Percentiles rank a stretch among this genome's conserved stretches.
These are phyloP conservation scores for Cheilosia grossa DNA, from an alignment of 2,888 invertebrate genomes.

Conservation along the genomic window DNA sequence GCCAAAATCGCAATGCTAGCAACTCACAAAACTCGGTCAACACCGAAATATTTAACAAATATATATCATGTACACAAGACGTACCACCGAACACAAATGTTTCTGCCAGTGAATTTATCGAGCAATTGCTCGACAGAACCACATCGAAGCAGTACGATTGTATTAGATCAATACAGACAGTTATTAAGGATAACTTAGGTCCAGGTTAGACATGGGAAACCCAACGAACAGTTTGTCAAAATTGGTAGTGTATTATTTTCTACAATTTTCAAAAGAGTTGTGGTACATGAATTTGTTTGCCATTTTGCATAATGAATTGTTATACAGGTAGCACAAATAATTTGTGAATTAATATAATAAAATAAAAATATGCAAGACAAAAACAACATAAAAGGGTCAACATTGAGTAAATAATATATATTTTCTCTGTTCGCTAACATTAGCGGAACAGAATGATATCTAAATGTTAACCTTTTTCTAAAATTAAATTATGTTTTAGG, in stretches of 20 bases:
- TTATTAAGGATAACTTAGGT: constrained; percentile 80
- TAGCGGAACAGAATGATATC: constrained; percentile 44
- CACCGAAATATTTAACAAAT: constrained; percentile 81
- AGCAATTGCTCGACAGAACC: constrained; percentile 81
- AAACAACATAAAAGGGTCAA: constrained; percentile 8
- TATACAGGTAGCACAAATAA: constrained; percentile 66
- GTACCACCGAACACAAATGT: constrained; percentile 81
- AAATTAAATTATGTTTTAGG: constrained; percentile 64
- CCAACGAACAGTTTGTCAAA: constrained; percentile 14
- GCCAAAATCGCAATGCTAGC: constrained; percentile 78
- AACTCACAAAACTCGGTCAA: constrained; percentile 81
- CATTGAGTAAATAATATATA: constrained; percentile 35
- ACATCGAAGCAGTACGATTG: constrained; percentile 81
- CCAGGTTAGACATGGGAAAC: constrained; percentile 76
- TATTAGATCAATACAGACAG: constrained; percentile 80
- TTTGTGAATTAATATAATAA: background rate
- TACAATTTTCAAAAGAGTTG: constrained; percentile 60
- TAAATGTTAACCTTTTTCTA: constrained; percentile 64
- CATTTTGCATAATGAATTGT: constrained; percentile 63
- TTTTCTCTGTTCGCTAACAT: constrained; percentile 55
- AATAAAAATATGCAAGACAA: background rate
- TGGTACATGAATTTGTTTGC: constrained; percentile 56
- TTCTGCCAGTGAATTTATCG: constrained; percentile 80
- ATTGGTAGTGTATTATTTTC: constrained; percentile 27
- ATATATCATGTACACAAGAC: constrained; percentile 81